A percentile compares a stretch with the other conserved stretches of the same genome.
phyloP scores from a whole-genome alignment of 1,140 invertebrate genomes.

The Bombus waltoni region DNA sequence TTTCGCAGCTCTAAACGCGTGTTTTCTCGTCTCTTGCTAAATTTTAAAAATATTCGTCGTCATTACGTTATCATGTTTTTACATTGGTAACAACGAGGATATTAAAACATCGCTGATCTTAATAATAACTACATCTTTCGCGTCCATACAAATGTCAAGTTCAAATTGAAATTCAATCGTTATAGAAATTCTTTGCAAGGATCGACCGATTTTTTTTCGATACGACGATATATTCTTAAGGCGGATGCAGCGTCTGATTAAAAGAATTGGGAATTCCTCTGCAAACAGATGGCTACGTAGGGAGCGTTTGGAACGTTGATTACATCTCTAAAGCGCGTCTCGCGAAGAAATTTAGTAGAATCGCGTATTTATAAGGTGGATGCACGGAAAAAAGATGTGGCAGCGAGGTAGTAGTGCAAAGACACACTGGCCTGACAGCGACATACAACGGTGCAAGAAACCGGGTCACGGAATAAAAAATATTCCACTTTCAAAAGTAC shows the following conservation, averaged over 20 bases:
- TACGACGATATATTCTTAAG: too few relatives aligned
- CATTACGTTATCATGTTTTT: too few relatives aligned
- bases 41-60: not conserved
- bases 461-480: constrained; percentile 11
- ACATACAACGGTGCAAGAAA: constrained; percentile 3
- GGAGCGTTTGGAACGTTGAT: not conserved
- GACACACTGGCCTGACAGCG: not conserved
- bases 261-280: too few relatives aligned
- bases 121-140: not conserved
- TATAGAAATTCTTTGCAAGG: not conserved
- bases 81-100: too few relatives aligned
- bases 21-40: not conserved
- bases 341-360: not conserved
- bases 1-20: not conserved
- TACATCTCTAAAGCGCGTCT: not conserved
- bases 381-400: not conserved
- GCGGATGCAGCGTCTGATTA: too few relatives aligned
- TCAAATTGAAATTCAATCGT: too few relatives aligned
- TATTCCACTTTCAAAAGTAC: constrained; percentile 21
- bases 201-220: too few relatives aligned
- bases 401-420: not conserved
- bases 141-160: not conserved
- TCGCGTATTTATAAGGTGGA: not conserved
- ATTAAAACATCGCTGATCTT: not conserved
- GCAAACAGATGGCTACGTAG: too few relatives aligned